These are phyloP conservation scores for Tapera naevia DNA, from an alignment of 2,797 vertebrate species.

Conservation along the genomic window DNA sequence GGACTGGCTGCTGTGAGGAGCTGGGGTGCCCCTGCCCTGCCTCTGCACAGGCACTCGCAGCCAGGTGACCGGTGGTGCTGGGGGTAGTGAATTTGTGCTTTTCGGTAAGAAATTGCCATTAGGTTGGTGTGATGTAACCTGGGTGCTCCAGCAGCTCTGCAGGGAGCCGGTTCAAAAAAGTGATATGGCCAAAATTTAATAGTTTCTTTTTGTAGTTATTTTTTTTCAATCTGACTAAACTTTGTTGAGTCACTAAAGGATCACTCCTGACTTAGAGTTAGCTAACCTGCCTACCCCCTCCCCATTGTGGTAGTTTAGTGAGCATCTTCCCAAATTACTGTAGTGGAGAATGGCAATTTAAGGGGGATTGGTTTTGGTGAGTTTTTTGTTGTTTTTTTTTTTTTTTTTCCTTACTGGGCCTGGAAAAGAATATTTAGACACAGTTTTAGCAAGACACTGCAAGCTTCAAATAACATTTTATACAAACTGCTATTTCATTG, in stretches of 20 bases:
- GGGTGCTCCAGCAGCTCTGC: background rate
- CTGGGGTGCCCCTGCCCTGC: no score
- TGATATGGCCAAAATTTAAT: background rate
- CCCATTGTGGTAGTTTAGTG: background rate
- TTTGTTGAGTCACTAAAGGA: background rate
- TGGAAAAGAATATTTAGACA: background rate
- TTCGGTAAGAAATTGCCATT: background rate
- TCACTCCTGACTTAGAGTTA: background rate
- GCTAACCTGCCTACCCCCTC: background rate
- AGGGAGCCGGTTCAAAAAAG: background rate
- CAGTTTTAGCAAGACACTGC: background rate
- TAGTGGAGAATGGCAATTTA: background rate
- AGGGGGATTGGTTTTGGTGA: background rate
- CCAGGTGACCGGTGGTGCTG: background rate
- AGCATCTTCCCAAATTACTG: background rate
- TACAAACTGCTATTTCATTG: background rate
- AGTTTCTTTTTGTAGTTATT: background rate
- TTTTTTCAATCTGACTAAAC: background rate
- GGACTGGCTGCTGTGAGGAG: no score
- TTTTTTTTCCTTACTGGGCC: background rate
- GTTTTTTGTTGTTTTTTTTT: background rate
- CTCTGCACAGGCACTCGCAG: rapidly evolving
- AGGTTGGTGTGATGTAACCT: background rate
- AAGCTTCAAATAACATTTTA: background rate
- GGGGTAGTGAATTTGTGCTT: no score